These are phyloP conservation scores for Anguilla pacifica DNA, from an alignment of 2,797 vertebrate genomes.

Conservation along the genomic window DNA sequence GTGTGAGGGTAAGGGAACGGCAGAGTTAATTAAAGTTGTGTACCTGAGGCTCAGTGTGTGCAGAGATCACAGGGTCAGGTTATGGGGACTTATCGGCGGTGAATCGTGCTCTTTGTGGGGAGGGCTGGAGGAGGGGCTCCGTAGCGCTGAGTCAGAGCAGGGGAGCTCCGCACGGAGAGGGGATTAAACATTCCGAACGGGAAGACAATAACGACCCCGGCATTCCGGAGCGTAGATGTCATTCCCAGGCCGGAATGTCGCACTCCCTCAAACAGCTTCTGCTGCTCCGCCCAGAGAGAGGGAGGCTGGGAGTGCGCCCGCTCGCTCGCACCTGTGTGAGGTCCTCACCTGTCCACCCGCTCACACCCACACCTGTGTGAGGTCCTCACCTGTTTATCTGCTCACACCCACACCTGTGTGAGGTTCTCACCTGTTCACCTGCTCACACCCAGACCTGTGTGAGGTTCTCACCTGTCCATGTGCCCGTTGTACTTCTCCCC, in stretches of 20 bases:
- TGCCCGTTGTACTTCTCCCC: slow-evolving; percentile 62
- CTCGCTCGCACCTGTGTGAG: no score
- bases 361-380: neutral
- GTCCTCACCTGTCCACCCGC: no score
- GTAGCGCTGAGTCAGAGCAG: slow-evolving; percentile 66
- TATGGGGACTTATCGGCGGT: slow-evolving; percentile 60
- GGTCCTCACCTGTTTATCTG: no score
- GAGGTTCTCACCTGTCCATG: slow-evolving; percentile 66
- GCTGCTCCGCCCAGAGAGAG: neutral
- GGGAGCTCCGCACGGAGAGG: slow-evolving; percentile 15
- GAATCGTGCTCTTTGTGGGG: slow-evolving; percentile 71
- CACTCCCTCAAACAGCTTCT: slow-evolving; percentile 22
- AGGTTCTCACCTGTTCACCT: neutral
- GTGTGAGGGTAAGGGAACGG: neutral
- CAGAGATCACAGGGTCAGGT: slow-evolving; percentile 35
- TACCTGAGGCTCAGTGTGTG: slow-evolving; percentile 52
- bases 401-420: neutral
- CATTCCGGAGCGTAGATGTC: slow-evolving; percentile 38
- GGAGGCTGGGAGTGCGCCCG: neutral
- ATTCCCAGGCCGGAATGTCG: slow-evolving; percentile 41
- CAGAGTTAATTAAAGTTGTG: neutral
- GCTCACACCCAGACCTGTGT: no score
- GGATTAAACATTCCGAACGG: neutral
- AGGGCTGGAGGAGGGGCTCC: slow-evolving; percentile 44
- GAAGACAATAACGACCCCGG: neutral